Evolutionary conservation across 2,888 invertebrate genomes (phyloP).

Genomic region (Pammene fasciana): DNA sequence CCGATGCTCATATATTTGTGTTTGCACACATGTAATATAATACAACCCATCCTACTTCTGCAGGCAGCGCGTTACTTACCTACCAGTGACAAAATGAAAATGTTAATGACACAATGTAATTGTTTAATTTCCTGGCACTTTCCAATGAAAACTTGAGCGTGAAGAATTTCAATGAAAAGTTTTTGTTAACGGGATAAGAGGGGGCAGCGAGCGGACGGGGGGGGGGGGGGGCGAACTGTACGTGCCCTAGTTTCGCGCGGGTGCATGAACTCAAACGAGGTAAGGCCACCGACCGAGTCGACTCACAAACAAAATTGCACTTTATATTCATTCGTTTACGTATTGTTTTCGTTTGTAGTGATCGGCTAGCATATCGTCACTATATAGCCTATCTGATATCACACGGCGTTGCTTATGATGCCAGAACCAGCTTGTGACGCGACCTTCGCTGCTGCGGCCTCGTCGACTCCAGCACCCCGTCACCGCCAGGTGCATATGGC

Average conservation of each 20-base stretch:
- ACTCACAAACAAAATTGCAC: conserved; percentile 61
- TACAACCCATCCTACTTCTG: neutral
- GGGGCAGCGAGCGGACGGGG: conserved; percentile 56
- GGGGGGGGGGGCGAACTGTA: conserved; percentile 70
- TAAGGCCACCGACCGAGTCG: conserved; percentile 82
- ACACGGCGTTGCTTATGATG: conserved; percentile 74
- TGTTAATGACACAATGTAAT: neutral
- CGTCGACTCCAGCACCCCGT: conserved; percentile 57
- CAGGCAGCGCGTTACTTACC: neutral
- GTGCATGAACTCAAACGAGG: conserved; percentile 84
- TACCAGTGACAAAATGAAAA: neutral
- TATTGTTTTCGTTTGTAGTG: conserved; percentile 52
- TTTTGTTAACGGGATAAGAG: conserved; percentile 72
- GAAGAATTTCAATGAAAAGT: conserved; percentile 78
- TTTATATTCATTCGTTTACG: conserved; percentile 57
- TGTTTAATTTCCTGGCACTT: conserved; percentile 47
- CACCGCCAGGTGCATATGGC: conserved; percentile 43
- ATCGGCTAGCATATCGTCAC: conserved; percentile 72
- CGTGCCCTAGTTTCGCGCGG: conserved; percentile 82
- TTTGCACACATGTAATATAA: no score
- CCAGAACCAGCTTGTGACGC: conserved; percentile 74
- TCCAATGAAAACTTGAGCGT: conserved; percentile 52
- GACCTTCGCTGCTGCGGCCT: conserved; percentile 78
- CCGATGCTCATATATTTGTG: no score
- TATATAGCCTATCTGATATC: conserved; percentile 74